A percentile compares a stretch with the other conserved stretches of the same genome.
Evolutionary conservation across 2,888 invertebrate species (phyloP).

Genomic region (Noctua comes): DNA sequence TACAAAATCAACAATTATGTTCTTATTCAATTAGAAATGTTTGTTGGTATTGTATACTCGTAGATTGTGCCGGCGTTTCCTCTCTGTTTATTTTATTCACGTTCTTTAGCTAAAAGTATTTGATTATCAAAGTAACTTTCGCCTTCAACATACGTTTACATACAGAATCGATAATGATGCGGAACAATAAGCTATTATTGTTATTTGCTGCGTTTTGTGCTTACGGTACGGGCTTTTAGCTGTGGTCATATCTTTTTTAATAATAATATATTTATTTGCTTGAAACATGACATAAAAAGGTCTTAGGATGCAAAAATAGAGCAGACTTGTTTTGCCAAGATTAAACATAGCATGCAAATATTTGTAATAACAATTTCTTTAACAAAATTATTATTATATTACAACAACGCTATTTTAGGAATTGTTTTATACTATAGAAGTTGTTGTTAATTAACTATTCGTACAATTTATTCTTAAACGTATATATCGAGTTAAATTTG

Average conservation of each 20-base stretch:
- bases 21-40: slow-evolving; percentile 55
- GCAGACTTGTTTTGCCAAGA: too few relatives aligned
- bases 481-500: too few relatives aligned
- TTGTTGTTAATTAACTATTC: too few relatives aligned
- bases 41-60: slow-evolving; percentile 30
- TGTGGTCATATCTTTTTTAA: neutral
- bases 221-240: neutral
- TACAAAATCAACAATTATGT: slow-evolving; percentile 47
- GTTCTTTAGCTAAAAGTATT: slow-evolving; percentile 53
- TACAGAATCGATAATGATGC: slow-evolving; percentile 69
- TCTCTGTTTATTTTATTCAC: slow-evolving; percentile 67
- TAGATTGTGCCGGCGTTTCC: slow-evolving; percentile 5
- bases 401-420: too few relatives aligned
- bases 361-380: too few relatives aligned
- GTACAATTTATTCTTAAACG: too few relatives aligned
- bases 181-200: slow-evolving; percentile 60
- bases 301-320: too few relatives aligned
- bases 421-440: too few relatives aligned
- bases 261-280: too few relatives aligned
- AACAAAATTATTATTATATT: too few relatives aligned
- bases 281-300: too few relatives aligned
- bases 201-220: slow-evolving; percentile 31
- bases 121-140: slow-evolving; percentile 70
- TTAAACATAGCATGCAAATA: too few relatives aligned
- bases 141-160: slow-evolving; percentile 60